Evolutionary conservation across 2,888 invertebrate genomes (phyloP).

Genomic region (Aspidiotus destructor): DNA sequence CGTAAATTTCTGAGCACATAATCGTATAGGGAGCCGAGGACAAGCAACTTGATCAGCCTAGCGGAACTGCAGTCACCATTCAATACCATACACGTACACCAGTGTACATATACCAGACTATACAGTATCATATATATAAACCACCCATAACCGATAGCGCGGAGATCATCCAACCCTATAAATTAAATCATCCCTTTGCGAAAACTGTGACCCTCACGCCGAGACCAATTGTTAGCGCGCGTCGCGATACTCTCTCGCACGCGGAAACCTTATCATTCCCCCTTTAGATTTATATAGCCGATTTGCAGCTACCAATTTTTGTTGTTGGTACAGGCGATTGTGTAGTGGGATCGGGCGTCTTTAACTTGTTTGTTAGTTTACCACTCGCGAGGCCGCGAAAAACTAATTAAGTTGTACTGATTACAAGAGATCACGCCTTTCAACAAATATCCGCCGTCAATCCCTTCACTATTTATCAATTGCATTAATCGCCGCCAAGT

Average conservation of each 20-base stretch:
- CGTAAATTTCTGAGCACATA: slow-evolving; percentile 2
- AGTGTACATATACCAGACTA: too few relatives aligned
- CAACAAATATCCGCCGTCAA: neutral
- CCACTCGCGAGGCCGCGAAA: neutral
- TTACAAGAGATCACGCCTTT: slow-evolving; percentile 1
- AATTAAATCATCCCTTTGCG: slow-evolving; percentile 27
- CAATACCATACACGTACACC: slow-evolving; percentile 9
- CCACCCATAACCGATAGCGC: slow-evolving; percentile 29
- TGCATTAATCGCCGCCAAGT: neutral
- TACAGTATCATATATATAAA: slow-evolving; percentile 1
- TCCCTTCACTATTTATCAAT: neutral
- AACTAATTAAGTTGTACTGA: slow-evolving; percentile 4
- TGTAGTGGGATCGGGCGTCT: neutral
- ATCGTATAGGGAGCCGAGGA: slow-evolving; percentile 16
- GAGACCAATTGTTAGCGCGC: slow-evolving; percentile 28
- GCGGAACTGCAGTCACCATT: slow-evolving; percentile 29
- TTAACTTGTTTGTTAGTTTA: neutral
- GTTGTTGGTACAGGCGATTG: neutral
- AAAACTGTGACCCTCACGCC: slow-evolving; percentile 21
- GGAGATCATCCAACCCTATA: slow-evolving; percentile 30
- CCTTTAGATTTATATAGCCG: slow-evolving; percentile 10
- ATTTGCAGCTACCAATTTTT: slow-evolving; percentile 4
- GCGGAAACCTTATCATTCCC: slow-evolving; percentile 12
- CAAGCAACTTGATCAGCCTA: slow-evolving; percentile 29
- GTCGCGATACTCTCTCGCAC: slow-evolving; percentile 24